Evolutionary conservation across 2,797 vertebrate species (phyloP).

Genomic region (Myotis daubentonii): DNA sequence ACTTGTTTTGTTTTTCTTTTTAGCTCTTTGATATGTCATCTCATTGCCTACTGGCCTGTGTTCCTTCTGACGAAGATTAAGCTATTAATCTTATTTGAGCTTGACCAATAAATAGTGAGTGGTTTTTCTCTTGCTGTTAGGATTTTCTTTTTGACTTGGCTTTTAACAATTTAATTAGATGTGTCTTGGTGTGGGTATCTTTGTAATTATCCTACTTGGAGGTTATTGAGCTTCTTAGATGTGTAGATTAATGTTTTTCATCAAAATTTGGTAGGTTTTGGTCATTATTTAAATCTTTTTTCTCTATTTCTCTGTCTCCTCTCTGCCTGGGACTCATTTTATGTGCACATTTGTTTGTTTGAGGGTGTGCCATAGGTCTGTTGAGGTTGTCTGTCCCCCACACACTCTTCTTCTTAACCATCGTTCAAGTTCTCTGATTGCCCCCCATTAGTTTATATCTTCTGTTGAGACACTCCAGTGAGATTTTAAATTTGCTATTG

Average conservation of each 20-base stretch:
- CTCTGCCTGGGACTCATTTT: neutral
- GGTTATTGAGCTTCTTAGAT: neutral
- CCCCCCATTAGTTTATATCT: neutral
- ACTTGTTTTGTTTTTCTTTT: neutral
- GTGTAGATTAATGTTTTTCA: neutral
- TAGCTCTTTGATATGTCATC: neutral
- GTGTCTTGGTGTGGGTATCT: neutral
- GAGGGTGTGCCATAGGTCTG: neutral
- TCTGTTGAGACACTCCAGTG: neutral
- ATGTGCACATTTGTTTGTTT: neutral
- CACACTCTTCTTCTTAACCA: no score
- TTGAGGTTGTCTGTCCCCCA: neutral
- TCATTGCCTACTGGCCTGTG: neutral
- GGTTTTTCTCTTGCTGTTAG: neutral
- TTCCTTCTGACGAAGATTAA: neutral
- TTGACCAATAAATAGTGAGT: neutral
- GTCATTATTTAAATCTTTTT: neutral
- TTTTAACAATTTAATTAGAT: neutral
- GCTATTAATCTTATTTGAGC: neutral
- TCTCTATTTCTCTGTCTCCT: neutral
- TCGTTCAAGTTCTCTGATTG: neutral
- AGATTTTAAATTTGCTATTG: neutral
- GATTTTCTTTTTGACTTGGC: neutral
- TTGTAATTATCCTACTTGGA: neutral
- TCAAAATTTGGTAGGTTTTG: neutral